These are phyloP conservation scores for Stenichneumon culpator DNA, from an alignment of 2,888 invertebrate species.

Conservation along the genomic window DNA sequence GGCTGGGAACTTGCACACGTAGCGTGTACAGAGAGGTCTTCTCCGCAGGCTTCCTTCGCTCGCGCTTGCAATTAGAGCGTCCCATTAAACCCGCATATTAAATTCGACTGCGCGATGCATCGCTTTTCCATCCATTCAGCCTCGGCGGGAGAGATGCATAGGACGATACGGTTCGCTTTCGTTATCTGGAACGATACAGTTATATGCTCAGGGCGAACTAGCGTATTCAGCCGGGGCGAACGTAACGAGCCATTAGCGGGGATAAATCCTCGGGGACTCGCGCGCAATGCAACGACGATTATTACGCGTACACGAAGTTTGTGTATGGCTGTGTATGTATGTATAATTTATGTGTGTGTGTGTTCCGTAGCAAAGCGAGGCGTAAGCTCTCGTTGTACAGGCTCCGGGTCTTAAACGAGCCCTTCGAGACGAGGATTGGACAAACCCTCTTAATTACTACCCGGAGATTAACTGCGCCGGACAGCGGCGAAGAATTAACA, in stretches of 20 bases:
- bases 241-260: constrained; percentile 29
- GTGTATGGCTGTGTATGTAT: not conserved
- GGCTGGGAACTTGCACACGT: too few species aligned
- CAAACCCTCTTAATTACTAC: constrained; percentile 4
- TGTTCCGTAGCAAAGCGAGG: not conserved
- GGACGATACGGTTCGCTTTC: constrained; percentile 7
- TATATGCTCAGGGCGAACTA: not conserved
- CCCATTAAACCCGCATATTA: constrained; percentile 69
- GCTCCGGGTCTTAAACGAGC: not conserved
- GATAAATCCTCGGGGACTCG: not conserved
- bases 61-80: constrained; percentile 62
- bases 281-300: constrained; percentile 20
- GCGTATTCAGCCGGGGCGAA: constrained; percentile 23
- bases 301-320: constrained; percentile 5
- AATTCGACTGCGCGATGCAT: constrained; percentile 54
- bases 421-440: constrained; percentile 4
- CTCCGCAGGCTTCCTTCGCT: constrained; percentile 25
- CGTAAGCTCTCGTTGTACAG: not conserved
- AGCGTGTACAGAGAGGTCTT: constrained; percentile 4
- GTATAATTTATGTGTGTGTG: not conserved
- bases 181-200: not conserved
- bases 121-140: constrained; percentile 32
- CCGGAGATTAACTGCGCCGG: not conserved
- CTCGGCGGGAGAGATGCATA: not conserved
- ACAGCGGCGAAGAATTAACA: not conserved